Base-by-base conservation (phyloP, 92 coral and sea anemone genomes). In the Zoanthus sansibaricus region DNA sequence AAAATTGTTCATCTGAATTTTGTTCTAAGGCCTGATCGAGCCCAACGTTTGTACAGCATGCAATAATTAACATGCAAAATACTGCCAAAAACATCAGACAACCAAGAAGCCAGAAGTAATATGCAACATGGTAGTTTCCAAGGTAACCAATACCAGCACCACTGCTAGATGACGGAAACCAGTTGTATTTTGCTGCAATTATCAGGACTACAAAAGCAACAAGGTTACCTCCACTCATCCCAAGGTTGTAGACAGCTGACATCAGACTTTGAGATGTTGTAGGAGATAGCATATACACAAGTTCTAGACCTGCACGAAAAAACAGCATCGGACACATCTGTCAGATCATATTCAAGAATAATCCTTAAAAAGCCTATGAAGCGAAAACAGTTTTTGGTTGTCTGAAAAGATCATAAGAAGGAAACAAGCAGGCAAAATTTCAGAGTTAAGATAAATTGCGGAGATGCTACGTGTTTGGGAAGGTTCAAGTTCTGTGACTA, bases 201-300 rank as follows among this genome's bases (percentile, higher is more conserved):
- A 89, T 90, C 71, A 97, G 70, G 59, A 94, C 61, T 13, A 91
- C 79, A 30, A 92, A 86, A 58, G 98, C 94, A 3, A 93, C 83
- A 11, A 97, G 80, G 77, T 94, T 93, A 11, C 99, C 99, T 7
- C 73, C 61, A 61, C 98, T 89, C 88, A 92, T 92, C 89, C 87
- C 92, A 25, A 92, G 47, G 77, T 95, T 95, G 82, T 88, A 95
- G 49, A 97, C 80, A 18, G 97, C 99, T 25, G 98, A 92, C 45
- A 95, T 91, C 16, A 97, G 88, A 54, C 98, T 93, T 37, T 93
- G 98, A 76, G 95, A 93, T 32, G 94, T 93, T 77, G 87, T 77
- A 0, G 98, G 94, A 54, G 97, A 95, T 82, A 93, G 88, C 15
- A 92, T 25, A 61, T 91, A 91, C 13, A 94, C 95, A 14, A 97